Conservation (phyloP, 2,113 vertebrate species). For the Leucoraja erinaceus region DNA sequence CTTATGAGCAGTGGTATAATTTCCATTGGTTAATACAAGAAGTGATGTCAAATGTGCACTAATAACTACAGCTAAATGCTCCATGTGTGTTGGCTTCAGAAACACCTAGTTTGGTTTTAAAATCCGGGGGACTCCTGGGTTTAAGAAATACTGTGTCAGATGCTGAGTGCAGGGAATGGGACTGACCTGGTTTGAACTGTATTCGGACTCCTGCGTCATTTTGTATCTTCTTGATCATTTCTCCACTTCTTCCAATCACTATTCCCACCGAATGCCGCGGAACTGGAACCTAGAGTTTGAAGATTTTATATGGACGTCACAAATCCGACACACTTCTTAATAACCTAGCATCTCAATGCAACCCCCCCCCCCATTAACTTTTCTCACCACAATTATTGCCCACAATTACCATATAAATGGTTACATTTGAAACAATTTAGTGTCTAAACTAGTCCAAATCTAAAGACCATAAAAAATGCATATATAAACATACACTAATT, state of each 20-base stretch:
- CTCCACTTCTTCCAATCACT: slow-evolving; percentile 79
- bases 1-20: too few relatives aligned
- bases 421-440: background rate
- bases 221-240: slow-evolving; percentile 95
- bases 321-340: background rate
- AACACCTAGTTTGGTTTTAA: background rate
- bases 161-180: background rate
- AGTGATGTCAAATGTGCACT: background rate
- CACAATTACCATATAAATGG: background rate
- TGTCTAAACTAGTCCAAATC: background rate
- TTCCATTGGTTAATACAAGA: background rate
- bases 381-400: background rate
- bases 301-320: background rate
- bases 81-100: background rate
- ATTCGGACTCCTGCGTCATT: slow-evolving; percentile 82
- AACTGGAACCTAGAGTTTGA: slow-evolving; percentile 67
- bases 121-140: background rate
- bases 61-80: background rate
- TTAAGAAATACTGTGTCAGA: background rate
- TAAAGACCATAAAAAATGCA: too few relatives aligned
- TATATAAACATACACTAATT: too few relatives aligned
- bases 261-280: slow-evolving; percentile 84
- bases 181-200: slow-evolving; percentile 84
- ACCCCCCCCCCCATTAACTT: background rate
- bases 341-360: background rate